Evolutionary conservation across 1,140 invertebrate species (phyloP).

Genomic region (Tetramorium simillimum): DNA sequence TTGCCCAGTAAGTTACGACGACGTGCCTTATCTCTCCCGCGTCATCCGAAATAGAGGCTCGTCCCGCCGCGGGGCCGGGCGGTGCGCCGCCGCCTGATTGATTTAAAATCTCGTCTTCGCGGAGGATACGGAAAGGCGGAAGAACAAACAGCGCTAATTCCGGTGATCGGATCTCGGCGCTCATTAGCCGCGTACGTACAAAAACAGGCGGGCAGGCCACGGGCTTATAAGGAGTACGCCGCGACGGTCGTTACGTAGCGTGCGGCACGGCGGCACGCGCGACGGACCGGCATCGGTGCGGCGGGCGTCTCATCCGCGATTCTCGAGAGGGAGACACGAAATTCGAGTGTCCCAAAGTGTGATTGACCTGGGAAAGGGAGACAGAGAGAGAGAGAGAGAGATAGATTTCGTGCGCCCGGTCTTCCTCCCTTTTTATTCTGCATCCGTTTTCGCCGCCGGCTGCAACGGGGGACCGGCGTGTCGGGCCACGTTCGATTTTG

Average conservation of each 20-base stretch:
- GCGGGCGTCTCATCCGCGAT: background rate
- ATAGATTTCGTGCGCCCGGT: background rate
- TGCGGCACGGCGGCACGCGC: too few relatives aligned
- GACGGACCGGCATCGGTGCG: background rate
- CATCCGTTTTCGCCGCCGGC: background rate
- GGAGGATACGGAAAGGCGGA: background rate
- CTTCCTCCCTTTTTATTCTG: background rate
- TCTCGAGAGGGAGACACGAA: background rate
- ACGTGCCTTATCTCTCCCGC: conserved; percentile 11
- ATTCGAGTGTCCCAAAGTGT: background rate
- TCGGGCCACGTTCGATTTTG: background rate
- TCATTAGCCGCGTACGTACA: background rate
- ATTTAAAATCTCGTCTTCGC: background rate
- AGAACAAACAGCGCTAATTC: background rate
- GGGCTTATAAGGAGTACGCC: background rate
- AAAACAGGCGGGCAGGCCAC: background rate
- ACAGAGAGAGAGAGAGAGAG: background rate
- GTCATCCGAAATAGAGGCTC: conserved; percentile 21
- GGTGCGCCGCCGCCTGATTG: background rate
- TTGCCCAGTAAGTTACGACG: background rate
- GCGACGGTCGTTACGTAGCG: background rate
- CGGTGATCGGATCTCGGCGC: background rate
- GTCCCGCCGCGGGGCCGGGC: background rate
- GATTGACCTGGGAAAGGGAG: background rate
- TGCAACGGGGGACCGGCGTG: background rate